Conservation (phyloP, 2,888 invertebrate genomes). For the Drosophila cyrtoloma region DNA sequence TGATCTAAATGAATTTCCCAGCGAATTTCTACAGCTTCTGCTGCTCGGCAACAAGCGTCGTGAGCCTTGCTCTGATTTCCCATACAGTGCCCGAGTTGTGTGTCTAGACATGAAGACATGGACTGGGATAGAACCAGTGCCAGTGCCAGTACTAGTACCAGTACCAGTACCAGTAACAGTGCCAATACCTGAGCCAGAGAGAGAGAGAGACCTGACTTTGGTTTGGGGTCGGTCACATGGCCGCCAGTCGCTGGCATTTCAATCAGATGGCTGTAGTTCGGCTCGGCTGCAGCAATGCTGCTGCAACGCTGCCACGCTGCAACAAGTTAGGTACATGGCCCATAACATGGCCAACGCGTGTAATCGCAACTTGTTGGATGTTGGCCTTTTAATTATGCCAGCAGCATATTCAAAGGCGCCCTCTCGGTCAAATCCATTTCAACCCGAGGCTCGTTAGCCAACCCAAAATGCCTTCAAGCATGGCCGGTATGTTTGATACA, state of each 20-base stretch:
- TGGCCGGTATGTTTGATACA: conserved; percentile 65
- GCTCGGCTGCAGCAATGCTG: conserved; percentile 5
- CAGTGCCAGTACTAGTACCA: not conserved
- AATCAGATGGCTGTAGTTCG: conserved; percentile 60
- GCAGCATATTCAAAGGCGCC: conserved; percentile 65
- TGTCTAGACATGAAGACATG: conserved; percentile 45
- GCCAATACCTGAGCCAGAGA: not conserved
- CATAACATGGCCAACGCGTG: conserved; percentile 78
- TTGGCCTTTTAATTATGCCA: conserved; percentile 74
- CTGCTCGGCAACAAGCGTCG: conserved; percentile 19
- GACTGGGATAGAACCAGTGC: not conserved
- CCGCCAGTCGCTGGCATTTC: conserved; percentile 65
- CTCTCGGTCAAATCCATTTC: conserved; percentile 47
- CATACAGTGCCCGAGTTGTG: conserved; percentile 47
- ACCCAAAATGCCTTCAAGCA: conserved; percentile 39
- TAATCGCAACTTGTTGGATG: conserved; percentile 73
- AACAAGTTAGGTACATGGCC: conserved; percentile 74
- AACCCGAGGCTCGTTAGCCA: conserved; percentile 58
- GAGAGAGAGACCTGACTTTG: conserved; percentile 25
- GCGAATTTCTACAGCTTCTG: conserved; percentile 39
- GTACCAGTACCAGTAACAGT: not conserved
- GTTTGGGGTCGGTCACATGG: conserved; percentile 52
- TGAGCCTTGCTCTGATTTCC: conserved; percentile 60
- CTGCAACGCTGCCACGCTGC: conserved; percentile 7
- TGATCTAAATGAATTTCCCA: conserved; percentile 49